Evolutionary conservation across 2,888 invertebrate genomes (phyloP).

Genomic region (Salticus scenicus): DNA sequence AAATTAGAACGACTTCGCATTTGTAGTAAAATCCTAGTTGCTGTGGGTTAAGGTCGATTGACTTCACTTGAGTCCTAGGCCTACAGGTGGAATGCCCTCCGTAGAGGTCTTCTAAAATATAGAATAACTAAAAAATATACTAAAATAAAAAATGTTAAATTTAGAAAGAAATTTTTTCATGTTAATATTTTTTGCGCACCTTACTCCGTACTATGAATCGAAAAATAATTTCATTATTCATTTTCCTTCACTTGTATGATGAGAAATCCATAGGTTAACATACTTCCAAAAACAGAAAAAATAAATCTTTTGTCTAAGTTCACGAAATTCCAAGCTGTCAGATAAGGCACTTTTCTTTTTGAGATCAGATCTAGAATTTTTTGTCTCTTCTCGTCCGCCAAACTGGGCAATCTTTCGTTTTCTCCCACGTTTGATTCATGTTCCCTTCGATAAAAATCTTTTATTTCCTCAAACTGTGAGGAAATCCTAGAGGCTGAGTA

Average conservation of each 20-base stretch:
- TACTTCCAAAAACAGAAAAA: not conserved
- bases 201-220: no score
- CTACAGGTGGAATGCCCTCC: no score
- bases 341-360: not conserved
- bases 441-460: not conserved
- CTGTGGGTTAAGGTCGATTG: no score
- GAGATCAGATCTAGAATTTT: not conserved
- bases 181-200: no score
- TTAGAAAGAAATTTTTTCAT: no score
- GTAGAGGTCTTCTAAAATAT: no score
- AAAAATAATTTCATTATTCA: no score
- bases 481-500: not conserved
- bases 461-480: not conserved
- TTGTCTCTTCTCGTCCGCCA: not conserved
- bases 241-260: not conserved
- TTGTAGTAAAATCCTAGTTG: no score
- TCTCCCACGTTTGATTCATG: not conserved
- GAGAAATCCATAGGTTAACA: not conserved
- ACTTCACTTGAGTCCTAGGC: no score
- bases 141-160: no score
- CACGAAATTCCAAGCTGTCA: not conserved
- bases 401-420: not conserved
- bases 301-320: not conserved
- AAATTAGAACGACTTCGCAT: no score
- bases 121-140: no score